A percentile compares a stretch with the other conserved stretches of the same genome.
These are phyloP conservation scores for Plestiodon gilberti DNA, from an alignment of 2,113 vertebrate species.

Conservation along the genomic window DNA sequence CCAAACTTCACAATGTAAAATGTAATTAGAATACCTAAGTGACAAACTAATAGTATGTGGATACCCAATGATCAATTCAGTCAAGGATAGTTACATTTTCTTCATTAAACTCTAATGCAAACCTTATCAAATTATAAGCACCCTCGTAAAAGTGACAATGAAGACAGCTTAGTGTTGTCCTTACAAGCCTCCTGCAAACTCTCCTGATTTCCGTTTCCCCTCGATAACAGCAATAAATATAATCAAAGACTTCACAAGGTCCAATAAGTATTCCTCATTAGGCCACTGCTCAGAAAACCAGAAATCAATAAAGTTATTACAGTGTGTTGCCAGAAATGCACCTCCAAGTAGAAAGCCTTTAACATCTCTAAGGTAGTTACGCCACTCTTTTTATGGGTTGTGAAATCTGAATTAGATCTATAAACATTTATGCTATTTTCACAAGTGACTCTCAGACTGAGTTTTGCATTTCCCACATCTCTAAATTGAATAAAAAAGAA, in stretches of 20 bases:
- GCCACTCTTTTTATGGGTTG: neutral
- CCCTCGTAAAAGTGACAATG: neutral
- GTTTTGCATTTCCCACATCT: slow-evolving; percentile 1
- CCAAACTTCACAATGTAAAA: slow-evolving; percentile 2
- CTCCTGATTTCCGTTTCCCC: neutral
- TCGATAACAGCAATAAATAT: neutral
- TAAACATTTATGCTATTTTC: neutral
- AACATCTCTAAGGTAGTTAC: slow-evolving; percentile 6
- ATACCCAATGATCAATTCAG: neutral
- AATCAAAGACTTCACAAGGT: neutral
- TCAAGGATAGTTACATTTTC: neutral
- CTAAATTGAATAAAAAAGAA: slow-evolving; percentile 4
- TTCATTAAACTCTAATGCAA: neutral
- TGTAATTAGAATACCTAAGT: neutral
- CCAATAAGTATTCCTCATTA: neutral
- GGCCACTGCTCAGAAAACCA: neutral
- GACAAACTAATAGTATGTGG: neutral
- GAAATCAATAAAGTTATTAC: neutral
- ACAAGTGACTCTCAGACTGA: slow-evolving; percentile 1
- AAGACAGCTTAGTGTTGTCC: neutral
- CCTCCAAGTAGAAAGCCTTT: neutral
- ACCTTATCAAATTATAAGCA: neutral
- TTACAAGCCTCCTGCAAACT: neutral
- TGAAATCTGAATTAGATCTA: neutral
- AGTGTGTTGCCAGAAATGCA: neutral